These are phyloP conservation scores for Leptinotarsa texana DNA, from an alignment of 1,140 invertebrate species.

Conservation along the genomic window DNA sequence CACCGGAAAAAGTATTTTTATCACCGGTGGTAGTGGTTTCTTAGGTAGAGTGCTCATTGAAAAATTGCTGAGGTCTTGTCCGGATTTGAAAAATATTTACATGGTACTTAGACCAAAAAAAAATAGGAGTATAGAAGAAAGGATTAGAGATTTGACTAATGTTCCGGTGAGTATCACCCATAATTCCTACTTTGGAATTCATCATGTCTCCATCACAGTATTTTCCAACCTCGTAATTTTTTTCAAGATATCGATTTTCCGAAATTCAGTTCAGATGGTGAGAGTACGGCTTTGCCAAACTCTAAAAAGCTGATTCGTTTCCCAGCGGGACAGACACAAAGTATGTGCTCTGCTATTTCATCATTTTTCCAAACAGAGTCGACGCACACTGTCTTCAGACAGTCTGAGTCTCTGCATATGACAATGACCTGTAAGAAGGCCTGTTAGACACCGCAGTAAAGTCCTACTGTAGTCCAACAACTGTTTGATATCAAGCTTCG, in stretches of 20 bases:
- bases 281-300: no score
- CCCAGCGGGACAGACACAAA: no score
- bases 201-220: neutral
- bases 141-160: conserved; percentile 52
- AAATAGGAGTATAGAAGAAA: conserved; percentile 59
- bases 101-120: conserved; percentile 70
- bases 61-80: conserved; percentile 72
- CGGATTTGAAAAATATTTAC: conserved; percentile 65
- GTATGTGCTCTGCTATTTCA: no score
- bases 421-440: no score
- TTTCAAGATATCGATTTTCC: neutral
- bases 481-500: no score
- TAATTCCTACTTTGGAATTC: neutral
- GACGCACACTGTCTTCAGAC: no score
- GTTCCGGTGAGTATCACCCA: conserved; percentile 30
- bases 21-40: conserved; percentile 45
- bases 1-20: conserved; percentile 37
- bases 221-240: neutral
- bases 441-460: no score
- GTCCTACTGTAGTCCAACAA: no score
- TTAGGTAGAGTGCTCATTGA: conserved; percentile 66
- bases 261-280: neutral
- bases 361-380: no score
- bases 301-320: no score
- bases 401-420: no score